These are phyloP conservation scores for Frankliniella intonsa DNA, from an alignment of 2,888 invertebrate genomes.

Conservation along the genomic window DNA sequence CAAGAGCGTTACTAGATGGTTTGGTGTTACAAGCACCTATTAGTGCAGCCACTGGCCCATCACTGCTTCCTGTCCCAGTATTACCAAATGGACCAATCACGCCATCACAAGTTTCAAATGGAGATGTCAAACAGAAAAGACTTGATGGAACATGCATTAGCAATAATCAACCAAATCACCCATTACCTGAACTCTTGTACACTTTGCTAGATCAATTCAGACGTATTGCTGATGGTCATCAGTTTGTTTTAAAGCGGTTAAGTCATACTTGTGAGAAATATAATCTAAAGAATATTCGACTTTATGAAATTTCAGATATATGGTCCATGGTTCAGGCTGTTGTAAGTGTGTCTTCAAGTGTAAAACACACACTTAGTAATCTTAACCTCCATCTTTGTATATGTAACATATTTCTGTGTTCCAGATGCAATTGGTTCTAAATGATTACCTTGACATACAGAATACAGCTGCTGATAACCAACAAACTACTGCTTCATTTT, in stretches of 20 bases:
- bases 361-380: not conserved
- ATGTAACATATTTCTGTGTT: conserved; percentile 39
- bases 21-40: conserved; percentile 46
- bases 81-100: conserved; percentile 39
- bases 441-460: conserved; percentile 83
- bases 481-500: conserved; percentile 40
- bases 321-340: conserved; percentile 89
- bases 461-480: conserved; percentile 53
- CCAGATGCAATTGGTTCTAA: conserved; percentile 76
- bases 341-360: conserved; percentile 51
- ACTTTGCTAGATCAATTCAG: conserved; percentile 78
- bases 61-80: not conserved
- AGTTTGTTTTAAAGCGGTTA: conserved; percentile 60
- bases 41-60: conserved; percentile 39
- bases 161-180: conserved; percentile 44
- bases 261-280: conserved; percentile 59
- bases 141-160: conserved; percentile 40
- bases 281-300: conserved; percentile 48
- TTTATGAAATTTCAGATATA: conserved; percentile 72
- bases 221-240: conserved; percentile 72
- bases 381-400: conserved; percentile 16
- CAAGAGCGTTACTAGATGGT: conserved; percentile 59
- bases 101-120: conserved; percentile 35
- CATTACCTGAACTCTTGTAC: conserved; percentile 60
- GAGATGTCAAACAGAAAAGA: conserved; percentile 35